These are phyloP conservation scores for Pygmarrhopalites habei DNA, from an alignment of 1,140 invertebrate genomes.

Conservation along the genomic window DNA sequence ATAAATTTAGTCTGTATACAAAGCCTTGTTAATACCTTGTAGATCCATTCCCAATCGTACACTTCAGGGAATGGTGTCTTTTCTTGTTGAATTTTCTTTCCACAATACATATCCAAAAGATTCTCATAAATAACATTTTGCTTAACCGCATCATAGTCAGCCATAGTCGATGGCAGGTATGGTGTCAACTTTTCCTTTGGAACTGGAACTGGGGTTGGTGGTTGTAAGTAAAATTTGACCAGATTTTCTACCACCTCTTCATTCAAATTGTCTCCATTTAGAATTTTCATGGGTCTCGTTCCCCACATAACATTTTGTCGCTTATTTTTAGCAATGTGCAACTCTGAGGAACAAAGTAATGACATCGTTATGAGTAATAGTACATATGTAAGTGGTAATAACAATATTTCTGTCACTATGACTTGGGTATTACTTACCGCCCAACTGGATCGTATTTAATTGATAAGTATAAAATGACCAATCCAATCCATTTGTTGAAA, in stretches of 20 bases:
- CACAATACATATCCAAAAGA: conserved; percentile 54
- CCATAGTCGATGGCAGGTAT: conserved; percentile 66
- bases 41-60: conserved; percentile 68
- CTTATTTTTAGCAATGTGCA: too few relatives aligned
- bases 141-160: conserved; percentile 49
- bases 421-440: conserved; percentile 48
- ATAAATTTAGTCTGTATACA: too few relatives aligned
- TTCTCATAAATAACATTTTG: conserved; percentile 58
- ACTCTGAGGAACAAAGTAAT: too few relatives aligned
- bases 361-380: too few relatives aligned
- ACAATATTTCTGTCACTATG: too few relatives aligned
- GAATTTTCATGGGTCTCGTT: conserved; percentile 63
- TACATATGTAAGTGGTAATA: too few relatives aligned
- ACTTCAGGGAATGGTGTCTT: conserved; percentile 56
- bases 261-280: conserved; percentile 67
- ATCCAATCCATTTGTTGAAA: conserved; percentile 72
- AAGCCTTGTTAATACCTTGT: conserved; percentile 50
- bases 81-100: conserved; percentile 49
- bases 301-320: conserved; percentile 73
- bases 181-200: conserved; percentile 49
- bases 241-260: conserved; percentile 66
- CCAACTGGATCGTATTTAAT: conserved; percentile 69
- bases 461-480: conserved; percentile 83
- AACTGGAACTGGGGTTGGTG: conserved; percentile 46
- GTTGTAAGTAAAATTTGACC: conserved; percentile 66